Base-by-base conservation (phyloP, 2,797 vertebrate species). In the Pseudomugil tenellus region DNA sequence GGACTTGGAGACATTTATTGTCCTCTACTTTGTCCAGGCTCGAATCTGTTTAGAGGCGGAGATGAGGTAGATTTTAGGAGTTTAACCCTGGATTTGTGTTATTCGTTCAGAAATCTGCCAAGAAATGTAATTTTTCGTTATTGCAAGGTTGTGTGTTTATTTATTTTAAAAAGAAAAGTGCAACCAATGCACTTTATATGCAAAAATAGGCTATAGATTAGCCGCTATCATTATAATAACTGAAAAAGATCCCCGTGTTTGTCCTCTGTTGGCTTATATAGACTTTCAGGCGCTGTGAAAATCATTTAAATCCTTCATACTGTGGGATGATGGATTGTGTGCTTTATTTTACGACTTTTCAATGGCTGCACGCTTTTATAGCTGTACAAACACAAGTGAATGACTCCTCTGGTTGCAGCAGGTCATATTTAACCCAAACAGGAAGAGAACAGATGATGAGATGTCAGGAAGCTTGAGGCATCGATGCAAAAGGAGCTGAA, bases 321-420 rank as follows among this genome's bases (percentile, higher is more conserved):
- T 86, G 63, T 87, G 23, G 39, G 85, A 92, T 96, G 96, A 98
- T 96, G 95, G 95, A 96, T 96, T 90, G 94, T 79, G 91, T 92
- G 93, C 94, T 94, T 94, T 91, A 74, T 95, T 96, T 97, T 96
- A 96, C 92, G 95, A 94, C 95, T 96, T 96, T 94, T 94, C 94
- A 92, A 94, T 93, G 93, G 93, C 95, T 94, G 92, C 90, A 91
- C 85, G 94, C 92, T 95, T 95, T 96, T 96, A 95, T 94, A 93
- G 95, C 95, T 94, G 94, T 85, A 93, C 95, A 96, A 96, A 96
- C 96, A 95, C 90, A 94, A 93, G 94, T 94, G 95, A 95, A 95
- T 94, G 94, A 95, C 93, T 96, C 93, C 89, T 94, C 93, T 87
- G 74, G 85, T 90, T 86, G 84, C 92, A 85, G 92, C 87, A 88